Evolutionary conservation across 2,113 vertebrate genomes (phyloP), one percentile per base, ranked within the genome.

Genomic region (Sceloporus tristichus): DNA sequence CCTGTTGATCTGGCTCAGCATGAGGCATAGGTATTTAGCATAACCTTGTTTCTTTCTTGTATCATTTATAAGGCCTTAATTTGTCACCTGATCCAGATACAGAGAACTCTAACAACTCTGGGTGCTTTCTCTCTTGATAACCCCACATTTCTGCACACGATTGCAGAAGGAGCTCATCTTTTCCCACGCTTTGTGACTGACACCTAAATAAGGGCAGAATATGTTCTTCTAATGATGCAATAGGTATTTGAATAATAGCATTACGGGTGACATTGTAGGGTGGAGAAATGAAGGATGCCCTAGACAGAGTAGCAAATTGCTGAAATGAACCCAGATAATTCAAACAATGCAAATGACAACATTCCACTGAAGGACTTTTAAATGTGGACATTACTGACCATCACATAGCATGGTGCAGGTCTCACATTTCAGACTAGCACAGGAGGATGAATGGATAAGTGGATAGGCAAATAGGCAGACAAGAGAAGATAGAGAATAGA

Each of bases 181-280:
- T 84, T 88, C 56, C n/a, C n/a, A 1, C 23, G 16, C 66, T 62
- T 0, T 0, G 71, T 62, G 0, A 2, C 40, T 66, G 14, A 42
- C 4, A 5, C 27, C 18, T 85, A 53, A 68, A 85, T 40, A 0
- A 0, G 78, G n/a, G 23, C 65, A 23, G 71, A 73, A 73, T 42
- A 81, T 82, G 19, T 68, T 83, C 66, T 42, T 86, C 19, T 79
- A 88, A 83, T 88, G 87, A 81, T 83, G 86, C 38, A 80, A 87
- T 59, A 68, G n/a, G 59, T 70, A 68, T 83, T 70, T 83, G 81
- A 78, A 84, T 81, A 81, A 74, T 78, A 83, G 42, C 38, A 83
- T 83, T 88, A 88, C 77, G 29, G 23, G 54, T 66, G 81, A 77
- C 87, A 88, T 53, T 77, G 42, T 77, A 84, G 74, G 73, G 74